Evolutionary conservation across 2,888 invertebrate genomes (phyloP).

Genomic region (Caenorhabditis drosophilae): DNA sequence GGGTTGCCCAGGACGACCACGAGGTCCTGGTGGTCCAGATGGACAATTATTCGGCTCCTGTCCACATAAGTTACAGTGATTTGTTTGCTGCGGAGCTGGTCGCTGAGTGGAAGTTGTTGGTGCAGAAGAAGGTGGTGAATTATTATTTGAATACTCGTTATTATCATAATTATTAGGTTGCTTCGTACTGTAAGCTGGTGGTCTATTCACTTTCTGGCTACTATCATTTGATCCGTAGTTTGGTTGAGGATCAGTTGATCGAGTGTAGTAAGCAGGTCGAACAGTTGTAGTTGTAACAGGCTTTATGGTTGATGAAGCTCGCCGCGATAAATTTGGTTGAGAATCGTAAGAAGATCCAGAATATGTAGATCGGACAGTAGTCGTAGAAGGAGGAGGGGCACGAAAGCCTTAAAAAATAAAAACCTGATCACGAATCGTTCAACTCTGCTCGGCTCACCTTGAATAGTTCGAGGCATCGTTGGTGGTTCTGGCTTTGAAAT

Average conservation of each 20-base stretch:
- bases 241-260: slow-evolving; percentile 2
- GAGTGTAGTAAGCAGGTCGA: background rate
- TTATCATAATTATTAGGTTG: slow-evolving; percentile 5
- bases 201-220: slow-evolving; percentile 15
- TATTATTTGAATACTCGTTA: background rate
- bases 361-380: background rate
- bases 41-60: slow-evolving; percentile 32
- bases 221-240: slow-evolving; percentile 20
- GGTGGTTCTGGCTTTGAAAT: slow-evolving; percentile 22
- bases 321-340: background rate
- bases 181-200: slow-evolving; percentile 14
- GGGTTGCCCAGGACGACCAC: slow-evolving; percentile 36
- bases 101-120: background rate
- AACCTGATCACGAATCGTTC: too few species aligned
- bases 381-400: background rate
- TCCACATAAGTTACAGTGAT: slow-evolving; percentile 25
- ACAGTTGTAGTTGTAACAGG: slow-evolving; percentile 1
- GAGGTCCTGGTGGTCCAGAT: slow-evolving; percentile 33
- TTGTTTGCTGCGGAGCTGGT: slow-evolving; percentile 5
- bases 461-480: slow-evolving; percentile 35
- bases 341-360: background rate
- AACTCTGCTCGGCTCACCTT: too few species aligned
- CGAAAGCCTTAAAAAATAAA: slow-evolving; percentile 3
- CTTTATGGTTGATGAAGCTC: too few species aligned
- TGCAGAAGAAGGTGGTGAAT: too few species aligned